Percentiles rank a stretch among this genome's conserved stretches.
Conservation (phyloP, 2,113 vertebrate species). For the Sphaerodactylus townsendi region DNA sequence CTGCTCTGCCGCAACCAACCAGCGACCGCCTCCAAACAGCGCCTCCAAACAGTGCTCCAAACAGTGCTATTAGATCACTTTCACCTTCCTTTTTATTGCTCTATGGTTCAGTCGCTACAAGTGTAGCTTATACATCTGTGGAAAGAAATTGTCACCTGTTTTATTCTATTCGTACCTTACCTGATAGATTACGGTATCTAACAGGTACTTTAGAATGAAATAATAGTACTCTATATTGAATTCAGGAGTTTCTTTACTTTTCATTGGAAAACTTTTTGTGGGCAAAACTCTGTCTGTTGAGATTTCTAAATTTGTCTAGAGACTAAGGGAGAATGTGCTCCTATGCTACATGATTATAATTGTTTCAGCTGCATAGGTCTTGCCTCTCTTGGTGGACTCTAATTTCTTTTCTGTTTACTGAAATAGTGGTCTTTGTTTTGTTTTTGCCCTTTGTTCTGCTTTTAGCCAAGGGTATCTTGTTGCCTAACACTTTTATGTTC, state of each 20-base stretch:
- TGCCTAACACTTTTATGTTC: too few species aligned
- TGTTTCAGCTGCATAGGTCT: neutral
- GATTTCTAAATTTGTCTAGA: neutral
- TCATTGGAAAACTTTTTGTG: neutral
- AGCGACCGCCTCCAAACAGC: too few species aligned
- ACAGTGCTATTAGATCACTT: constrained; percentile 68
- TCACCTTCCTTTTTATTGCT: constrained; percentile 71
- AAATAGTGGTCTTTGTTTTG: neutral
- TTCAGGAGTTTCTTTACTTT: neutral
- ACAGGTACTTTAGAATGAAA: neutral
- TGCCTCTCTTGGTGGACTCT: neutral
- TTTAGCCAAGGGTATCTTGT: too few species aligned
- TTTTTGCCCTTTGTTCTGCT: neutral
- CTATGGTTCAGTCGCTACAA: neutral
- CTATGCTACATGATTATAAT: neutral
- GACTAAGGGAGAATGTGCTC: neutral
- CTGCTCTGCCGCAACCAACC: too few species aligned
- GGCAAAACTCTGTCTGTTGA: too few species aligned
- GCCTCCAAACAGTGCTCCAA: too few species aligned
- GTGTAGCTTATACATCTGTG: neutral
- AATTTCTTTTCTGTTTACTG: too few species aligned
- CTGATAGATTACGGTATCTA: neutral
- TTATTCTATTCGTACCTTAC: neutral
- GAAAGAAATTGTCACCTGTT: too few species aligned
- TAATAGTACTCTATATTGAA: neutral